Conservation (phyloP, 2,888 invertebrate species). For the Dryocosmus kuriphilus region DNA sequence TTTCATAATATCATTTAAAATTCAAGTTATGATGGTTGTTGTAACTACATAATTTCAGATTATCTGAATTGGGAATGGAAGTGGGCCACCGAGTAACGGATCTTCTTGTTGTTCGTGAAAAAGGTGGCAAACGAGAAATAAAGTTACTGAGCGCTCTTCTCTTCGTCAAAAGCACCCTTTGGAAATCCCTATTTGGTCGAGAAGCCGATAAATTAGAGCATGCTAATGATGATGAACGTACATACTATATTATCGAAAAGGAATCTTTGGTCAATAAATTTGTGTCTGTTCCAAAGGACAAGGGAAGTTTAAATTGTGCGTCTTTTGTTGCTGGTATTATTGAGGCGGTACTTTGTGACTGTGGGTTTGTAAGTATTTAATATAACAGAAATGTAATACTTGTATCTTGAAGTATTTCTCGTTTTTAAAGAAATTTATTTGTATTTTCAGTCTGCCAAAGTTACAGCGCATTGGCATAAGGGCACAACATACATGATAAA, state of each 20-base stretch:
- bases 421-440: slow-evolving; percentile 51
- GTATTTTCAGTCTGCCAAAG: slow-evolving; percentile 91
- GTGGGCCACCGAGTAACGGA: slow-evolving; percentile 96
- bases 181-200: slow-evolving; percentile 98
- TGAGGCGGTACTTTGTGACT: slow-evolving; percentile 95
- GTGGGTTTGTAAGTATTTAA: slow-evolving; percentile 93
- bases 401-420: not conserved
- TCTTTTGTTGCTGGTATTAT: slow-evolving; percentile 99
- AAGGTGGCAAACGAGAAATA: slow-evolving; percentile 95
- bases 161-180: slow-evolving; percentile 96
- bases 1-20: no score
- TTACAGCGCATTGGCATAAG: slow-evolving; percentile 99
- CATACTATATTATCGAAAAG: slow-evolving; percentile 98
- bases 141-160: slow-evolving; percentile 96
- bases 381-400: not conserved
- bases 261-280: slow-evolving; percentile 98
- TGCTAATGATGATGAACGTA: slow-evolving; percentile 98
- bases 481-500: slow-evolving; percentile 99
- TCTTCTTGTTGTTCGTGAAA: slow-evolving; percentile 94
- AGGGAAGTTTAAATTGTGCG: slow-evolving; percentile 97
- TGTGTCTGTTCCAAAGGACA: slow-evolving; percentile 98
- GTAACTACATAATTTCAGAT: slow-evolving; percentile 80
- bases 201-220: slow-evolving; percentile 99
- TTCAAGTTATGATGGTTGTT: no score
- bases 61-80: slow-evolving; percentile 96